Conservation (phyloP, 2,797 vertebrate genomes). For the Liparis tanakae region DNA sequence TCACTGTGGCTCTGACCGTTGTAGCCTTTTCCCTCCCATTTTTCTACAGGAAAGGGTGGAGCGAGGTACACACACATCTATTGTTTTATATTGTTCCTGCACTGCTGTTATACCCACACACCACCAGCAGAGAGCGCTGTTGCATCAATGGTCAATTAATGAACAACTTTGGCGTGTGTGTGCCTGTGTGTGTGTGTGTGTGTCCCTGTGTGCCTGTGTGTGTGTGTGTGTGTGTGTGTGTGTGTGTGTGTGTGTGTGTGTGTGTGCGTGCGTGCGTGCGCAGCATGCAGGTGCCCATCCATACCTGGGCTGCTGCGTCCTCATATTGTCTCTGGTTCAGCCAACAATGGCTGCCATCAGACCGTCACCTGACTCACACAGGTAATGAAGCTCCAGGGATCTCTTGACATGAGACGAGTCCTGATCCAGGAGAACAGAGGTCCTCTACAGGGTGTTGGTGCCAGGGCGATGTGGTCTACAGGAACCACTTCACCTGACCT, state of each 20-base stretch:
- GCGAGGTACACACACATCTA: conserved; percentile 34
- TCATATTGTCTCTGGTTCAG: conserved; percentile 51
- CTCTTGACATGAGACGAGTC: too few species aligned
- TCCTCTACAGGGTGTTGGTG: too few species aligned
- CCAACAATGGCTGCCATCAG: conserved; percentile 42
- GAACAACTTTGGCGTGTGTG: background rate
- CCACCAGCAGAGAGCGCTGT: conserved; percentile 2
- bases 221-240: too few species aligned
- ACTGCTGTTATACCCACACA: background rate
- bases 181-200: too few species aligned
- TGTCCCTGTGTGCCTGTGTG: too few species aligned
- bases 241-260: conserved; percentile 20
- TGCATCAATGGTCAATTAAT: background rate
- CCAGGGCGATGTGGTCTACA: too few species aligned
- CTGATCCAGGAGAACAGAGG: too few species aligned
- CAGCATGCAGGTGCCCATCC: conserved; percentile 54
- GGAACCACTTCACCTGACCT: too few species aligned
- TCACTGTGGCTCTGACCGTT: conserved; percentile 47
- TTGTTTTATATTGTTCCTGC: background rate
- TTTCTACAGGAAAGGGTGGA: conserved; percentile 57
- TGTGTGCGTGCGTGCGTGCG: conserved; percentile 20
- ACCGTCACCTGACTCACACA: conserved; percentile 48
- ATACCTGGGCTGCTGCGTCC: conserved; percentile 49
- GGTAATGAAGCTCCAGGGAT: too few species aligned
- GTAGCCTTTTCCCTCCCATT: conserved; percentile 55